Base-by-base conservation (phyloP, 2,113 vertebrate genomes). In the Jacana jacana region DNA sequence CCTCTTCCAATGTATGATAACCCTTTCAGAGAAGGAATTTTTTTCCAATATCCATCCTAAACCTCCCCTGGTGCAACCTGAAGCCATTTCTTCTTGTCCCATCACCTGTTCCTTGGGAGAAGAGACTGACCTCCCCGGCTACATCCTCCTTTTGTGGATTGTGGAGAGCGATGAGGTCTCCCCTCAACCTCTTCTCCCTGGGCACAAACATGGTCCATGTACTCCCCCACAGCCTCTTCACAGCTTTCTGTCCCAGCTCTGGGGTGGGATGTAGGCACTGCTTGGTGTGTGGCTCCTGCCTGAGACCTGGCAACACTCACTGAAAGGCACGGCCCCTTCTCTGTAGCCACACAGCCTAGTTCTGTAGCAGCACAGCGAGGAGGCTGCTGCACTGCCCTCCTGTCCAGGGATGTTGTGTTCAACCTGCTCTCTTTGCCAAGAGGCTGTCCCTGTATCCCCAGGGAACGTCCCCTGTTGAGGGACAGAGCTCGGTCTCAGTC, bases 311-410 rank as follows among this genome's bases (percentile, higher is more conserved):
- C 11, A n/a, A 28, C n/a, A 39, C 52, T 91, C 37, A 25, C 44
- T n/a, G 33, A 6, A 39, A n/a, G 1, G 0, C 35, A 10, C 4
- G 20, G 39, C 30, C 39, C 13, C 17, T 20, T 31, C n/a, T 39
- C 8, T 28, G 24, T 11, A 46, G 22, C n/a, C 2, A 0, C 5
- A 2, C 28, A 15, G 37, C 35, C 42, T 15, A 18, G 24, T 19
- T 33, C 42, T 42, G 31, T 27, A 40, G 37, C 25, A 46, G 30
- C n/a, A 20, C 9, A 37, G 81, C 30, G 24, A 33, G 35, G 33
- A 33, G 28, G 42, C 17, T 58, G 28, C 42, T 15, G 12, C 6
- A 11, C 57, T 28, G 35, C 35, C 27, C 27, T 39, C 30, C 51
- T 28, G 40, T 25, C 58, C 44, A 40, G 24, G 52, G n/a, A 4